Evolutionary conservation across 2,888 invertebrate genomes (phyloP), one percentile per base, ranked within the genome.

Genomic region (Rhynchonema sp.): DNA sequence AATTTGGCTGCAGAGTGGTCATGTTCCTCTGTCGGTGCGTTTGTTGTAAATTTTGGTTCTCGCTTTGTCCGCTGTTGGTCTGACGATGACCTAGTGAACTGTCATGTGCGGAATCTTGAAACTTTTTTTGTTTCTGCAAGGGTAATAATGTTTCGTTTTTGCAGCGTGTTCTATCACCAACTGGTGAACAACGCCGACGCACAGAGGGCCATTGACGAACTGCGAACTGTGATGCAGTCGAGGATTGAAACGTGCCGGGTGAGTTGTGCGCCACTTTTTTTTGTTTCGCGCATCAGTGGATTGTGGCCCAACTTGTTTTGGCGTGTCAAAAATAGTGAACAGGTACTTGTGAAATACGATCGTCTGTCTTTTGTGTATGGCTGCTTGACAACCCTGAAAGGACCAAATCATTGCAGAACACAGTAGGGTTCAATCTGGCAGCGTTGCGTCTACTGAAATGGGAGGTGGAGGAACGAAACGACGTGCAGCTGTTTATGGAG

Each of bases 401-500:
- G n/a, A n/a, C n/a, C n/a, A n/a, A n/a, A n/a, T n/a, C n/a, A 17
- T 49, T 49, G 23, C 23, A 90, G 82, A 86, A 90, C 73, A 79
- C 82, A 68, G 80, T 87, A 56, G 91, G 90, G 2, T 84, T 82
- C 73, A 94, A 94, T 76, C 75, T 85, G 64, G 84, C 87, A 72
- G 87, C 85, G 0, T 77, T 92, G 69, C 80, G 82, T 62, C 83
- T 84, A 74, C 71, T 87, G 58, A 84, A 85, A 68, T 80, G 82
- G 59, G 82, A 84, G 64, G 78, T 85, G 20, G 88, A 88, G 74
- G 82, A 83, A 64, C 79, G 80, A 1, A 83, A 85, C 65, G 82
- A 83, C 58, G 81, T 87, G 28, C 82, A 82, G 67, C 76, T 87
- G 65, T 90, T 90, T 76, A 78, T 78, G 61, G 88, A 88, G 67